Evolutionary conservation across 2,888 invertebrate genomes (phyloP), one percentile per base, ranked within the genome.

Genomic region (Pyrocoelia pectoralis): DNA sequence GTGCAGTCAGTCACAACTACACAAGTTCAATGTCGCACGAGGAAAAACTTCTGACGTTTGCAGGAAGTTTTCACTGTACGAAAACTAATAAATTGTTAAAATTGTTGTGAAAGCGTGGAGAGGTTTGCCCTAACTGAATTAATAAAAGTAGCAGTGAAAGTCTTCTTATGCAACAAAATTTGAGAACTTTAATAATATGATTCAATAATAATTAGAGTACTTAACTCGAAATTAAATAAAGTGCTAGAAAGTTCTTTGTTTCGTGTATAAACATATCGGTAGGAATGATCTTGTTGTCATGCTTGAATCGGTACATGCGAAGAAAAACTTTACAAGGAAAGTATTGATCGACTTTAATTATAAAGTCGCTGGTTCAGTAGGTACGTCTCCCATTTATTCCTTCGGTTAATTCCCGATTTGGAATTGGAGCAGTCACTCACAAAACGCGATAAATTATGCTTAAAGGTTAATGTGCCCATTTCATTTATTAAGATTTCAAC

Each of bases 21-120:
- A 43, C 41, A 43, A 43, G 41, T 43, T 43, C 41, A 43, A 43
- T 43, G 41, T 43, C 41, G 41, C 33, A 33, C 24, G n/a, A 33
- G 2, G 8, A 24, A 33, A 6, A 2, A 43, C 41, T 3, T 4
- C 41, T 43, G 41, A 1, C 10, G 15, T 33, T n/a, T 33, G 8
- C n/a, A 33, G 33, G 33, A 33, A 33, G 33, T 8, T 33, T 33
- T n/a, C 33, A 4, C 10, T 2, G 33, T 3, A 10, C 8, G 33
- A 10, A 33, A 43, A 43, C 1, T 14, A 3, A 2, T 14, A 8
- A 43, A 15, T 43, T 43, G 13, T 43, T 43, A 8, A 3, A 14
- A 43, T 2, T 8, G 12, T 8, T 43, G 41, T 43, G 41, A 43
- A 43, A 43, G 41, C 41, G 33, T 33, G 33, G 33, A 33, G n/a